phyloP scores from a whole-genome alignment of 2,113 vertebrate species.

The Proteles cristata region DNA sequence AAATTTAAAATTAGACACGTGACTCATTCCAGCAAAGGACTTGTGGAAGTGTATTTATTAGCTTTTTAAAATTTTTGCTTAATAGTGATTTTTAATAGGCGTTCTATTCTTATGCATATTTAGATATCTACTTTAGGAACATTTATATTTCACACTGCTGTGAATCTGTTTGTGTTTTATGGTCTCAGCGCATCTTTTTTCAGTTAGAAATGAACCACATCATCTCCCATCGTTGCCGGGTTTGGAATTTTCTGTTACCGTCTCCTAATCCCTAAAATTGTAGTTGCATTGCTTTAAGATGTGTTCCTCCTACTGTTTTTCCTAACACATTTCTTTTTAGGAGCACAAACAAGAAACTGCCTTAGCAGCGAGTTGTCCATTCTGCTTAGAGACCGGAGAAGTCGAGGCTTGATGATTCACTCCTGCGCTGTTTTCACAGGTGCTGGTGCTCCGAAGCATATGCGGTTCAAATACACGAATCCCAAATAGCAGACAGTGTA shows the following conservation, averaged over 20 bases:
- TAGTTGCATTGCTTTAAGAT: too few relatives aligned
- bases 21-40: not conserved
- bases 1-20: conserved; percentile 3
- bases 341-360: not conserved
- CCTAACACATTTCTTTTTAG: not conserved
- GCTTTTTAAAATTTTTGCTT: not conserved
- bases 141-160: not conserved
- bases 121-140: not conserved
- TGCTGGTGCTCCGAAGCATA: not conserved
- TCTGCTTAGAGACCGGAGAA: not conserved
- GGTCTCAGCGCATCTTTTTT: not conserved
- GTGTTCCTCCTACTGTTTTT: not conserved
- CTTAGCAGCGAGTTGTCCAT: not conserved
- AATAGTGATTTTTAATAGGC: not conserved
- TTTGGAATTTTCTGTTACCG: not conserved
- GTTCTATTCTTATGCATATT: not conserved
- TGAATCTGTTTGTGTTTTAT: not conserved
- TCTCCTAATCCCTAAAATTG: not conserved
- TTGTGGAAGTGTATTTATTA: not conserved
- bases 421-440: not conserved
- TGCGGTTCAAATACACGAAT: not conserved
- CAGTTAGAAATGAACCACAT: not conserved
- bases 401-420: not conserved
- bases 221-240: not conserved
- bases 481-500: not conserved